Evolutionary conservation across 2,113 vertebrate species (phyloP).

Genomic region (Talpa occidentalis): DNA sequence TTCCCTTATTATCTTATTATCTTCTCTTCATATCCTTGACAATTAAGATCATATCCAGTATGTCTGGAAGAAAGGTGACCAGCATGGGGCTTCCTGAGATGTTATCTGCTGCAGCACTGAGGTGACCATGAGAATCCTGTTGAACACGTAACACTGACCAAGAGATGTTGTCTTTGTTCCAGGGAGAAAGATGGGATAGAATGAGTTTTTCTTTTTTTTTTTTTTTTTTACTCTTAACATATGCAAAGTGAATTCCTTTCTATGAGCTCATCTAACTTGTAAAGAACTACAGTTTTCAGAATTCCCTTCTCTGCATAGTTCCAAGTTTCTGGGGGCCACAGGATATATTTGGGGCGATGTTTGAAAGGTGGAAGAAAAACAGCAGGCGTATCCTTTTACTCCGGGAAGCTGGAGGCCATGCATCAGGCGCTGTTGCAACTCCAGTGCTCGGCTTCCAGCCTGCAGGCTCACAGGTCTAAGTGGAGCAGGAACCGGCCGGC

Average conservation of each 20-base stretch:
- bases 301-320: background rate
- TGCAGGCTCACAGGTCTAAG: background rate
- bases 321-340: background rate
- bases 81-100: conserved; percentile 57
- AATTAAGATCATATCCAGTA: conserved; percentile 71
- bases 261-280: background rate
- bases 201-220: background rate
- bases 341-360: background rate
- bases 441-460: rapidly evolving
- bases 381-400: background rate
- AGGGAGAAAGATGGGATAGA: background rate
- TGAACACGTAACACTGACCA: background rate
- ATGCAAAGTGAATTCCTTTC: background rate
- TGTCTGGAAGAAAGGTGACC: conserved; percentile 72
- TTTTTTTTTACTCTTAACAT: background rate
- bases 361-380: background rate
- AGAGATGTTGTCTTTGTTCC: conserved; percentile 31
- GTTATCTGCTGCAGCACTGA: conserved; percentile 57
- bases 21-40: conserved; percentile 60
- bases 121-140: conserved; percentile 28
- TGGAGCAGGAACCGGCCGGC: background rate
- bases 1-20: conserved; percentile 73
- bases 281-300: background rate
- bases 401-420: background rate
- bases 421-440: rapidly evolving